phyloP scores from a whole-genome alignment of 2,888 invertebrate genomes.

The Margaritifera margaritifera region DNA sequence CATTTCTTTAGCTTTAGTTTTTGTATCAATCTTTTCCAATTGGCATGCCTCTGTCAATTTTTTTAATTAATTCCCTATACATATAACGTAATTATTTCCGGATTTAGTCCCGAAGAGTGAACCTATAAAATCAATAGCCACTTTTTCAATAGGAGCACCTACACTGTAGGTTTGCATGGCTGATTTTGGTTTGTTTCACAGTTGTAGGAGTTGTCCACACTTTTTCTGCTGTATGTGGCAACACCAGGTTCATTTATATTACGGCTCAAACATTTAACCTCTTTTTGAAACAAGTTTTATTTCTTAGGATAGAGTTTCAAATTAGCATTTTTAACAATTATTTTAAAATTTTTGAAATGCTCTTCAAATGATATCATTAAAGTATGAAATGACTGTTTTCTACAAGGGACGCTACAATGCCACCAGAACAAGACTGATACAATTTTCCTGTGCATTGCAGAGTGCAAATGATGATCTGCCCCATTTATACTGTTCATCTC shows the following conservation, averaged over 20 bases:
- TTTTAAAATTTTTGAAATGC: slow-evolving; percentile 20
- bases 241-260: slow-evolving; percentile 16
- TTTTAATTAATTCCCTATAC: too few species aligned
- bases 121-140: slow-evolving; percentile 7
- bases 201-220: slow-evolving; percentile 22
- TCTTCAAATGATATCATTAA: slow-evolving; percentile 33
- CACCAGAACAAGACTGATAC: slow-evolving; percentile 25
- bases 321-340: slow-evolving; percentile 19
- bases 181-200: slow-evolving; percentile 10
- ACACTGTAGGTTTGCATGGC: too few species aligned
- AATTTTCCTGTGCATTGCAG: slow-evolving; percentile 22
- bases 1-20: too few species aligned
- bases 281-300: slow-evolving; percentile 11
- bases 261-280: slow-evolving; percentile 15
- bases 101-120: neutral
- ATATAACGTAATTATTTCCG: too few species aligned
- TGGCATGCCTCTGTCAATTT: too few species aligned
- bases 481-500: slow-evolving; percentile 19
- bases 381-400: slow-evolving; percentile 19
- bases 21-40: too few species aligned
- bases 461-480: slow-evolving; percentile 25
- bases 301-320: slow-evolving; percentile 19
- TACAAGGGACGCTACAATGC: slow-evolving; percentile 19
- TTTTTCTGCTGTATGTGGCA: slow-evolving; percentile 13
- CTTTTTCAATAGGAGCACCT: slow-evolving; percentile 1